Conservation (phyloP, 2,888 invertebrate species). For the Athetis lepigone region DNA sequence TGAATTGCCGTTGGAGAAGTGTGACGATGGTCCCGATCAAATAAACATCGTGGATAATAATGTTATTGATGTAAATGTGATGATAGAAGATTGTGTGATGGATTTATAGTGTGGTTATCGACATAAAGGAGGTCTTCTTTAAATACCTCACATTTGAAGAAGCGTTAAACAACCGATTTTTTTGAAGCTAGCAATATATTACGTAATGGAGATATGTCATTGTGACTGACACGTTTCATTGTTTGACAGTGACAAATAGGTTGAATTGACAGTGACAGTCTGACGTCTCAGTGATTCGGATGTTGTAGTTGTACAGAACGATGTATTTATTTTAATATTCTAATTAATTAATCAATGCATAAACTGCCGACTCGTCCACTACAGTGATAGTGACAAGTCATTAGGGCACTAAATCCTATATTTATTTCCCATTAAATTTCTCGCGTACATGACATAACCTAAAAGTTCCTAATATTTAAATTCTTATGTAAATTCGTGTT, state of each 20-base stretch:
- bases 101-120: too few species aligned
- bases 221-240: too few species aligned
- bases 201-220: too few species aligned
- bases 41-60: too few species aligned
- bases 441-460: slow-evolving; percentile 63
- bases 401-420: slow-evolving; percentile 35
- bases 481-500: slow-evolving; percentile 67
- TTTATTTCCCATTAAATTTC: slow-evolving; percentile 32
- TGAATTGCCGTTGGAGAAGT: too few species aligned
- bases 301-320: slow-evolving; percentile 25
- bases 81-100: too few species aligned
- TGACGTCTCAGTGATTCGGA: slow-evolving; percentile 27
- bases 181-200: too few species aligned
- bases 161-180: too few species aligned
- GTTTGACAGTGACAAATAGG: not conserved
- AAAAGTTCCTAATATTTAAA: slow-evolving; percentile 54
- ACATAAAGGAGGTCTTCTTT: too few species aligned
- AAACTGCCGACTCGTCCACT: slow-evolving; percentile 80
- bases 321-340: slow-evolving; percentile 48
- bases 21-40: too few species aligned
- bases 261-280: slow-evolving; percentile 25
- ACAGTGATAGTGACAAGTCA: slow-evolving; percentile 88
- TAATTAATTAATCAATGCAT: slow-evolving; percentile 54
- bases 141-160: too few species aligned
- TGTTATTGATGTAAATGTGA: too few species aligned